phyloP scores from a whole-genome alignment of 2,888 invertebrate species.

The Acanthosepion lycidas region DNA sequence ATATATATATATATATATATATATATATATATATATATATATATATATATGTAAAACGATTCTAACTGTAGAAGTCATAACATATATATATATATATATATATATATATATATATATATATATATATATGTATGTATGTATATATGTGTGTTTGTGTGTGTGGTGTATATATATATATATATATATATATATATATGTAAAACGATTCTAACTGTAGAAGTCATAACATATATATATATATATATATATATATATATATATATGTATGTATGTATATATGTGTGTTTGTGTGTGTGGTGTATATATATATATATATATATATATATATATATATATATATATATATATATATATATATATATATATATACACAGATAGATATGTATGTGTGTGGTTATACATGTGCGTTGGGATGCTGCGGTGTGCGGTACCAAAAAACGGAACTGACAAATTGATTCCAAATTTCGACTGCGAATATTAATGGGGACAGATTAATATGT shows the following conservation, averaged over 20 bases:
- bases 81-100: neutral
- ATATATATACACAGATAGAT: neutral
- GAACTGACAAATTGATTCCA: too few species aligned
- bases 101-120: too few species aligned
- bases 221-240: conserved; percentile 33
- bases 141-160: too few species aligned
- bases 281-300: neutral
- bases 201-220: too few species aligned
- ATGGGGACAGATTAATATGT: too few species aligned
- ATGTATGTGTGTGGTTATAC: neutral
- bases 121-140: too few species aligned
- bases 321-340: neutral
- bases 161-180: too few species aligned
- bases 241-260: neutral
- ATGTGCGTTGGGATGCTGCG: neutral
- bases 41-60: neutral
- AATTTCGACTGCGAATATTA: too few species aligned
- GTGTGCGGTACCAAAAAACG: too few species aligned
- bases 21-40: neutral
- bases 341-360: neutral
- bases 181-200: too few species aligned
- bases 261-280: neutral
- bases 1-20: conserved; percentile 7
- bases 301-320: neutral
- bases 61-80: too few species aligned